phyloP scores from a whole-genome alignment of 2,113 vertebrate genomes.

The Amphiprion ocellaris region DNA sequence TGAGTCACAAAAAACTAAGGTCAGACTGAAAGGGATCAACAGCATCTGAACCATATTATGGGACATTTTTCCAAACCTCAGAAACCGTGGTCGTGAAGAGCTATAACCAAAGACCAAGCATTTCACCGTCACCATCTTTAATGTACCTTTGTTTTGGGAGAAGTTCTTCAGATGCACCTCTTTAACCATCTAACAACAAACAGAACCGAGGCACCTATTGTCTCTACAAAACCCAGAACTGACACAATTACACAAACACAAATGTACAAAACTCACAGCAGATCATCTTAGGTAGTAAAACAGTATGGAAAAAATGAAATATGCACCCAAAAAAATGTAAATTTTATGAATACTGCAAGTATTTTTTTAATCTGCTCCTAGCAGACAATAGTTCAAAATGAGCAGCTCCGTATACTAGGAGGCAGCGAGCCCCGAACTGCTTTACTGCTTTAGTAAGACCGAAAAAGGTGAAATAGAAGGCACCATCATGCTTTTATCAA shows the following conservation, averaged over 20 bases:
- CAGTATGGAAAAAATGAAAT: constrained; percentile 80
- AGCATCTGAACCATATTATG: constrained; percentile 35
- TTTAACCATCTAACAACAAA: constrained; percentile 59
- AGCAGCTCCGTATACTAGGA: constrained; percentile 85
- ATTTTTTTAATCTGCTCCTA: constrained; percentile 62
- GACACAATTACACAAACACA: constrained; percentile 73
- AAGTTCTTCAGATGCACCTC: constrained; percentile 57
- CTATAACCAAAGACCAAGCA: constrained; percentile 69
- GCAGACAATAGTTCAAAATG: constrained; percentile 81
- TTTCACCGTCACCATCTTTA: constrained; percentile 51
- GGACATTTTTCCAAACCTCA: constrained; percentile 16
- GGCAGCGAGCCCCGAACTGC: constrained; percentile 87
- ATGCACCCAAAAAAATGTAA: constrained; percentile 78
- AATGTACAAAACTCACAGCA: constrained; percentile 82
- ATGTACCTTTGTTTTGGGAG: constrained; percentile 65
- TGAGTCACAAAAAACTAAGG: constrained; percentile 20
- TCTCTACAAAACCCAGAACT: constrained; percentile 74
- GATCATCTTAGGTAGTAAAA: constrained; percentile 78
- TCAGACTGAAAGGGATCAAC: constrained; percentile 28
- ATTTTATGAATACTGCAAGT: constrained; percentile 90
- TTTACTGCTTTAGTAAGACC: constrained; percentile 89
- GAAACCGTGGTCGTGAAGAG: constrained; percentile 20
- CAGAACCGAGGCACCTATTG: constrained; percentile 75
- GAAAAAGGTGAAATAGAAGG: constrained; percentile 95
- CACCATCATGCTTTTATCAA: constrained; percentile 94